Evolutionary conservation across 2,888 invertebrate genomes (phyloP).

Genomic region (Microchrysa polita): DNA sequence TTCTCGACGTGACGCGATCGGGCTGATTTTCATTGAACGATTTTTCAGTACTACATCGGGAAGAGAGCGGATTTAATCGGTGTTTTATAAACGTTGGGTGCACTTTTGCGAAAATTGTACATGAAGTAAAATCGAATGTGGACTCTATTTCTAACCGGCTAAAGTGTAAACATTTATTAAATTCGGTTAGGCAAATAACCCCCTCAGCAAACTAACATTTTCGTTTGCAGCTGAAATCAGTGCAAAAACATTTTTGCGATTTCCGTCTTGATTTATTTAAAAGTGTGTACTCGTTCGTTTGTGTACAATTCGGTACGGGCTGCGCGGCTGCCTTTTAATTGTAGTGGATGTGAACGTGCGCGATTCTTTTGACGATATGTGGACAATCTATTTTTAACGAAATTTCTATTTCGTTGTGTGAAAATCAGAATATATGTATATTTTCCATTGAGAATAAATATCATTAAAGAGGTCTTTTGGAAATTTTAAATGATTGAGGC

Average conservation of each 20-base stretch:
- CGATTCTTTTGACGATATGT: not conserved
- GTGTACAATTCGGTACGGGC: slow-evolving; percentile 1
- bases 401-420: not conserved
- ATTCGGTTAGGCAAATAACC: no score
- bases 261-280: not conserved
- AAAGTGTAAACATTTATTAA: no score
- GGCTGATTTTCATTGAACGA: slow-evolving; percentile 8
- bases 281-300: not conserved
- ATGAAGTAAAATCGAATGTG: no score
- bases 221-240: not conserved
- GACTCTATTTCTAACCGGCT: no score
- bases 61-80: not conserved
- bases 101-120: no score
- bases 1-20: not conserved
- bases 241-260: slow-evolving; percentile 2
- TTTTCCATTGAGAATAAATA: slow-evolving; percentile 13
- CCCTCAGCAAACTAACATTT: not conserved
- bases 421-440: not conserved
- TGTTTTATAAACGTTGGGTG: no score
- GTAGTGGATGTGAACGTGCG: not conserved
- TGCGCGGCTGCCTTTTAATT: no score
- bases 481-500: slow-evolving; percentile 1
- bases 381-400: slow-evolving; percentile 14
- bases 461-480: not conserved
- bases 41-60: not conserved